Percentiles rank a stretch among this genome's conserved stretches.
Conservation (phyloP, 2,797 vertebrate species). For the Rhabdophis nuchalis region DNA sequence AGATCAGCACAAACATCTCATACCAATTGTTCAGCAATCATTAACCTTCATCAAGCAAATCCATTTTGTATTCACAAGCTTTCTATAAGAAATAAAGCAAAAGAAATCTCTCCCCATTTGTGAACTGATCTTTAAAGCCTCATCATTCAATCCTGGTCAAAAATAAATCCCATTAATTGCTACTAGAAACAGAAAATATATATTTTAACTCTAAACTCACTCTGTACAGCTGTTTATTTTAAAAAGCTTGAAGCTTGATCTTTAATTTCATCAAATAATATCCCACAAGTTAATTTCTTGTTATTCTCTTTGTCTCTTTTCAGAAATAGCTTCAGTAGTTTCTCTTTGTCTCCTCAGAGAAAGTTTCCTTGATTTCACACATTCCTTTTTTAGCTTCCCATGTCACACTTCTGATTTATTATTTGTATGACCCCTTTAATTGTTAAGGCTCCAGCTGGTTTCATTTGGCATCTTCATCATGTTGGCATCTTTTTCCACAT, state of each 20-base stretch:
- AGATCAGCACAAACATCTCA: too few relatives aligned
- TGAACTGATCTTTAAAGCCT: too few relatives aligned
- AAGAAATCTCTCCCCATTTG: too few relatives aligned
- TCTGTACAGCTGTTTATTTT: neutral
- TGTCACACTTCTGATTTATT: neutral
- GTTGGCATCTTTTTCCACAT: neutral
- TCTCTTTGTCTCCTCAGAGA: neutral
- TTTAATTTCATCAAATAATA: neutral
- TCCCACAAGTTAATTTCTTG: neutral
- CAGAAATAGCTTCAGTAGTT: neutral
- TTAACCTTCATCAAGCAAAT: too few relatives aligned
- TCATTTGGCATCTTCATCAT: neutral
- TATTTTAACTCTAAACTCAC: neutral
- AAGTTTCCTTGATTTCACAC: neutral
- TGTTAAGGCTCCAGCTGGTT: neutral
- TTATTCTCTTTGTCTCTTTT: neutral
- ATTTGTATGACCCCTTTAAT: neutral
- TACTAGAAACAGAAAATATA: neutral
- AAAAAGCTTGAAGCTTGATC: neutral
- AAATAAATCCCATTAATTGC: too few relatives aligned
- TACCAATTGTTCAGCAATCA: too few relatives aligned
- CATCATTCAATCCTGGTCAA: too few relatives aligned
- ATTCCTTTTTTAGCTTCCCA: neutral
- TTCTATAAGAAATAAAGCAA: too few relatives aligned
- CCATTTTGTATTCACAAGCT: too few relatives aligned